Base-by-base conservation (phyloP, 2,797 vertebrate genomes). In the Crenichthys baileyi region DNA sequence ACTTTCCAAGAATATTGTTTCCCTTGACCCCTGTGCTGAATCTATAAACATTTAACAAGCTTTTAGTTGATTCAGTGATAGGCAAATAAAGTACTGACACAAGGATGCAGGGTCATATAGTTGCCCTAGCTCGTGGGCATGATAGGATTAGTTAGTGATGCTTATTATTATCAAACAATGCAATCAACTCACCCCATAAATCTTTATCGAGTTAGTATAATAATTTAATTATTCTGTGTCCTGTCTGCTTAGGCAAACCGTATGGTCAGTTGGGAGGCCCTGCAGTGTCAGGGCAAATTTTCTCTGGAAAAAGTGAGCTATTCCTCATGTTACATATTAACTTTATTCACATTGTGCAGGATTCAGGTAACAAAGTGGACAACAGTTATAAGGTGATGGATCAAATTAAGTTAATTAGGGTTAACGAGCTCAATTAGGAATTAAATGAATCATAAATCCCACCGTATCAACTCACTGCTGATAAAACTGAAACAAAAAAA, bases 91-190 rank as follows among this genome's bases (percentile, higher is more conserved):
- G 77, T 0, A 2, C 24, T 39, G 78, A 78, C 48, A 51, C 61
- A 56, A 16, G 51, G n/a, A 58, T 12, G 0, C 9, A 12, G 48
- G 9, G 26, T 68, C 65, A 13, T 24, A 63, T 55, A 50, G 7
- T 41, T 51, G 13, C 76, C 55, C 24, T 9, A 9, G 55, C 11
- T 56, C 18, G 73, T 36, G 65, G 3, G 72, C 58, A 20, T 4
- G 0, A 71, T 24, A 79, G 78, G 79, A 48, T 55, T 7, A 44
- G 48, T 78, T 72, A 81, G 79, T 73, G 44, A 51, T 72, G 48
- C 70, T 79, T 71, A 86, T 89, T 88, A 76, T 18, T 73, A 58
- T 51, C 82, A 73, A 88, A 79, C 51, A 77, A 77, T 61, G 73
- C 56, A 90, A 73, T 88, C 85, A 84, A 81, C 74, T 12, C 80